Evolutionary conservation across 2,888 invertebrate genomes (phyloP), one percentile per base, ranked within the genome.

Genomic region (Hofmannophila pseudospretella): DNA sequence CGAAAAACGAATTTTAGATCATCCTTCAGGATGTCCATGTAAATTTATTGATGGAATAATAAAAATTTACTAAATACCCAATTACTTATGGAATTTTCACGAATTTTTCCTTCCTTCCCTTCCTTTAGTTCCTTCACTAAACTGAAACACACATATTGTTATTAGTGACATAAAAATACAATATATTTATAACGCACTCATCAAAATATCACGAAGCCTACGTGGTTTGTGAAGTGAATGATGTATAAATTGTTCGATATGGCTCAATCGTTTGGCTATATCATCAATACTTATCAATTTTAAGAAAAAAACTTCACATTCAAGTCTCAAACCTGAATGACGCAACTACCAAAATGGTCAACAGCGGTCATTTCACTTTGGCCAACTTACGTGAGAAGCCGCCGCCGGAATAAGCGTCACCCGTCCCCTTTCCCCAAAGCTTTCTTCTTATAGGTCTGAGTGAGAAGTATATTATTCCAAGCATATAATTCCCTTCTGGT

Each of bases 331-430:
- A 44, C 50, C 42, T 47, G 64, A 68, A 69, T 84, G 85, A 85
- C 80, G 84, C 79, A 84, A 85, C 70, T 61, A 62, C 72, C 74
- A 65, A 82, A 82, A 80, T 81, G 80, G 81, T 79, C 82, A 76
- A 47, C 75, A 35, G 73, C 80, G 85, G 85, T 84, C 85, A 85
- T 84, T 85, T 85, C 85, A 69, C 85, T 85, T 81, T 85, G 85
- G 74, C 85, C 84, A 81, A 86, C 84, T 82, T 86, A 81, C 73
- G 66, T 57, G 64, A 60, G 56, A 61, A 63, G 56, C 57, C 55
- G 61, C n/a, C n/a, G 61, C 3, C 5, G 16, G 27, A 63, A 19
- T 34, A 29, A 26, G 59, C 57, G 64, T 63, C 47, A 37, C 42
- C 64, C 61, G 51, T 70, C 69, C 58, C 54, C 52, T 66, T 69